Evolutionary conservation across 2,113 vertebrate genomes (phyloP), one percentile per base, ranked within the genome.

Genomic region (Gambusia affinis): DNA sequence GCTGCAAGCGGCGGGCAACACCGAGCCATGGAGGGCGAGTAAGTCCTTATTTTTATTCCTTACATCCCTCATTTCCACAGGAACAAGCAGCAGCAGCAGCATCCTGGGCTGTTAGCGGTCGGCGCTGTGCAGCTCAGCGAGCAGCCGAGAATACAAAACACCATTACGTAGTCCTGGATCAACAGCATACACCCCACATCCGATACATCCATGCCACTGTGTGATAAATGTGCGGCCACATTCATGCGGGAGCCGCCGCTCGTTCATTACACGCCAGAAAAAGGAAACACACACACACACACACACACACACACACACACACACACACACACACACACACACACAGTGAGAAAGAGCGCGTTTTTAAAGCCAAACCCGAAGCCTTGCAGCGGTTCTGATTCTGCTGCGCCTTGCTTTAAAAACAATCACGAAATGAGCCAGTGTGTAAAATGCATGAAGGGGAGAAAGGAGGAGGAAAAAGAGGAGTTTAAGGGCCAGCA

Each of bases 21-120:
- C 88, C 92, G 87, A 95, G 94, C 93, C 92, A 95, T 95, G 95
- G 95, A 95, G 94, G 94, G 95, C 95, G 94, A 95, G 95, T 95
- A 94, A 95, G 95, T 95, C 92, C 90, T 91, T 91, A 87, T 94
- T 94, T 93, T 92, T 86, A 87, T 92, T 91, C 84, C 76, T 78
- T 83, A 79, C 74, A 88, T 79, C 79, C 79, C 84, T 85, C 74
- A 85, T 73, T 77, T 72, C 17, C 6, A 64, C 30, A 63, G 29
- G 31, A 63, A 63, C 17, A 8, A 84, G 75, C 82, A 78, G 76
- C 88, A 77, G 79, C 68, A 86, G 87, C 81, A 87, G 83, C 76
- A 82, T 75, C 83, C 83, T 80, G 86, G 84, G 87, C 84, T 70
- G 24, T 78, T 76, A 81, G 78, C 84, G 82, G 17, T 72, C 75